Conservation (phyloP, 1,140 invertebrate species). For the Aleiodes sp. region DNA sequence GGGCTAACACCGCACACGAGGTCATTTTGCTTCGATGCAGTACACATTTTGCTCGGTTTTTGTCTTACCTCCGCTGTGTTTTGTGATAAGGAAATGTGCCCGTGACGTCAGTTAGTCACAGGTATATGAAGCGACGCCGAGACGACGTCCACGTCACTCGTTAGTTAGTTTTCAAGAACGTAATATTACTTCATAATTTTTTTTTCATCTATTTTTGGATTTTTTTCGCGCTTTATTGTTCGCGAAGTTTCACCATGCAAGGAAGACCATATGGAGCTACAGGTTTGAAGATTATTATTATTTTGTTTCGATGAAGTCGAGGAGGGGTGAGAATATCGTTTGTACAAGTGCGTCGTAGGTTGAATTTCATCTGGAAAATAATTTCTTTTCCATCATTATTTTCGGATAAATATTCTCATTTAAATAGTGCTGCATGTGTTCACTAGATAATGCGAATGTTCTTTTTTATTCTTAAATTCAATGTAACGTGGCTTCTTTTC, state of each 20-base stretch:
- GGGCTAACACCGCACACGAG: neutral
- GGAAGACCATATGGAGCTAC: no score
- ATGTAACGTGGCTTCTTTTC: slow-evolving; percentile 49
- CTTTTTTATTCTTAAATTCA: slow-evolving; percentile 32
- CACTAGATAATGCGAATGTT: no score
- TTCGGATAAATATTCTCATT: no score
- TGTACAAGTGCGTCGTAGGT: no score
- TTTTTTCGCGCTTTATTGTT: neutral
- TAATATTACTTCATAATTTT: neutral
- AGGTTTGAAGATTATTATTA: neutral
- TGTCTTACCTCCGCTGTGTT: slow-evolving; percentile 32
- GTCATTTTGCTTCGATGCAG: neutral
- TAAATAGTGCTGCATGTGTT: no score
- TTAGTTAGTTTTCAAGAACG: slow-evolving; percentile 35
- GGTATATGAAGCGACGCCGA: slow-evolving; percentile 63
- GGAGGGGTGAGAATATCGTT: no score
- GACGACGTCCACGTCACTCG: slow-evolving; percentile 62
- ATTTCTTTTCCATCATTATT: no score
- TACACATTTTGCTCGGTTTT: neutral
- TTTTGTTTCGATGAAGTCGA: neutral
- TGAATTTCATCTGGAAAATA: no score
- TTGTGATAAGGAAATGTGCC: slow-evolving; percentile 59
- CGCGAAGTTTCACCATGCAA: no score
- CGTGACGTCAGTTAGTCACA: slow-evolving; percentile 63
- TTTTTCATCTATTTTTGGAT: neutral